Conservation (phyloP, 2,888 invertebrate species). For the Drosophila neonasuta region DNA sequence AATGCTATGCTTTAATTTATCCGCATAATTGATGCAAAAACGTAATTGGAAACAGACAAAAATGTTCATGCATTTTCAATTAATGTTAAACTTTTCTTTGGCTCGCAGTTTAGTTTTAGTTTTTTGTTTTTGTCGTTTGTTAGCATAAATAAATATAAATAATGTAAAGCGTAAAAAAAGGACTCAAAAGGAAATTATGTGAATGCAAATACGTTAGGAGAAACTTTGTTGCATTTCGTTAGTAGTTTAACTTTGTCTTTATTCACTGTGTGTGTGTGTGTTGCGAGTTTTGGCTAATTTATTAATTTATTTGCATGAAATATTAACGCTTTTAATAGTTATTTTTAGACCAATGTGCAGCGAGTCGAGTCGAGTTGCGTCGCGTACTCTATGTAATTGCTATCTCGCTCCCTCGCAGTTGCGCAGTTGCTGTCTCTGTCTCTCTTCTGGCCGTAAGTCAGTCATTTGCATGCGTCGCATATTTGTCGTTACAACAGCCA, state of each 20-base stretch:
- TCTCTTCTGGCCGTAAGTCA: conserved; percentile 60
- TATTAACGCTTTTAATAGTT: conserved; percentile 2
- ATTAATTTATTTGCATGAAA: conserved; percentile 20
- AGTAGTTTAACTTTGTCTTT: not conserved
- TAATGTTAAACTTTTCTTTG: conserved; percentile 2
- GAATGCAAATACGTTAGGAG: not conserved
- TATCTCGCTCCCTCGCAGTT: conserved; percentile 14
- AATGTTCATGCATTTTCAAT: not conserved
- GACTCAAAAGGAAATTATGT: not conserved
- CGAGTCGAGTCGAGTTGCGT: not conserved
- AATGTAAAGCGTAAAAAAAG: not conserved
- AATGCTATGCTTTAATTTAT: not conserved
- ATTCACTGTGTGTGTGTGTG: not conserved
- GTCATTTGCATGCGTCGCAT: conserved; percentile 78
- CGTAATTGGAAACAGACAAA: conserved; percentile 1
- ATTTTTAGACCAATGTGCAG: conserved; percentile 36
- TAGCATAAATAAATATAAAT: conserved; percentile 5
- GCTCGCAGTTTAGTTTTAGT: conserved; percentile 1
- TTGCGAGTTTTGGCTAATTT: conserved; percentile 1
- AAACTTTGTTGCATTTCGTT: not conserved
- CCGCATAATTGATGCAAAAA: conserved; percentile 1
- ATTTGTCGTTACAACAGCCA: conserved; percentile 78
- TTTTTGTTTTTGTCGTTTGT: not conserved
- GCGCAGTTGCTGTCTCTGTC: conserved; percentile 47
- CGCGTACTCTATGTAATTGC: conserved; percentile 7